Evolutionary conservation across 2,113 vertebrate species (phyloP), one percentile per base, ranked within the genome.

Genomic region (Aldabrachelys gigantea): DNA sequence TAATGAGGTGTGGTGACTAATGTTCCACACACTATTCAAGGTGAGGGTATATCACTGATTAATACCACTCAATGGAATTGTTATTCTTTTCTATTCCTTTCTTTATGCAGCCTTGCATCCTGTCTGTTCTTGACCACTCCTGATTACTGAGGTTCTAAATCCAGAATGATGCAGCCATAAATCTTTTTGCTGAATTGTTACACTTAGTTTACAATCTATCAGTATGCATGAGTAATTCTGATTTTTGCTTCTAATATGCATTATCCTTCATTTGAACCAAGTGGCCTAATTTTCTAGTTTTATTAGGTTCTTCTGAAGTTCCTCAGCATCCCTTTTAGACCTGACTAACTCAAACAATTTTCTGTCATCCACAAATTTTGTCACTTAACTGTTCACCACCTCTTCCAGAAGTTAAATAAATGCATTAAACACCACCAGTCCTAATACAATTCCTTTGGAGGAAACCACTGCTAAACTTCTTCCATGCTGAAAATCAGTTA

Each of bases 321-420:
- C 56, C 10, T 85, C 53, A 90, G 44, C 52, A 90, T 47, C 24
- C 57, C 82, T 17, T 85, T 16, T 80, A 76, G 31, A 89, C 5
- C 14, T 84, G 29, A 50, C 31, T 41, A 80, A 78, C 54, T 86
- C 1, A 21, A 85, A 86, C 80, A 62, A 24, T 0, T 65, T 65
- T 69, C 52, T 75, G 9, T 53, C n/a, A 56, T 82, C 80, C 11
- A 62, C 38, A 19, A 5, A 10, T 90, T 85, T 92, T 80, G 49
- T 72, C 6, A 82, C n/a, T 13, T n/a, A 82, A 85, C 49, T 41
- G 35, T 22, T 85, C 82, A 57, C 10, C 16, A 6, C 22, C 49
- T 94, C 56, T 89, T 85, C 76, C 49, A 78, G 76, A 82, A 87
- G 11, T 76, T 90, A 80, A 87, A 80, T 80, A 89, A 82, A n/a